phyloP scores from a whole-genome alignment of 2,113 vertebrate genomes.

The Nibea albiflora region DNA sequence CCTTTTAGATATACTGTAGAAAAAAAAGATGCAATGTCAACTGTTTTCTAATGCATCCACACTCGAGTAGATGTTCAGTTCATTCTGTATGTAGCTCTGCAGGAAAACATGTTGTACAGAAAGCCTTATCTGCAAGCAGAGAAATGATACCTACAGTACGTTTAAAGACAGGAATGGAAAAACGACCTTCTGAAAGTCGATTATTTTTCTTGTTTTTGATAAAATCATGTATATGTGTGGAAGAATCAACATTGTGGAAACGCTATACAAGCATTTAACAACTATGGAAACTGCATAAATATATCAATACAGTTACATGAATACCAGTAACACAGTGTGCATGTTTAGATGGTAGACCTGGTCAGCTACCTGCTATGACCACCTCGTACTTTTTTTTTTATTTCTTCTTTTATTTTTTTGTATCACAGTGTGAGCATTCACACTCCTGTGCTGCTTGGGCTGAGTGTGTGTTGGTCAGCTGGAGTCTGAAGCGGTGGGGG shows the following conservation, averaged over 20 bases:
- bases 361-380: constrained; percentile 51
- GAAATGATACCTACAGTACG: constrained; percentile 49
- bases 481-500: not conserved
- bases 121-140: constrained; percentile 75
- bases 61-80: constrained; percentile 62
- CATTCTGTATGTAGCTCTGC: constrained; percentile 65
- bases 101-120: constrained; percentile 73
- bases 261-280: constrained; percentile 61
- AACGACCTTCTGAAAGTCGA: constrained; percentile 54
- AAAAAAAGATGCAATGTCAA: constrained; percentile 82
- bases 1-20: constrained; percentile 88
- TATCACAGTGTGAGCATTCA: constrained; percentile 63
- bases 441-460: constrained; percentile 51
- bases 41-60: constrained; percentile 78
- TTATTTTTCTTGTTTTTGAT: constrained; percentile 62
- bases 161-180: constrained; percentile 40
- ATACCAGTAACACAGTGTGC: constrained; percentile 67
- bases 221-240: constrained; percentile 30
- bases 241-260: constrained; percentile 53
- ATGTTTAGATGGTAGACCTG: constrained; percentile 56
- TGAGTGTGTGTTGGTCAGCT: constrained; percentile 25
- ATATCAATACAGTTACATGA: constrained; percentile 57
- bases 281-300: constrained; percentile 69
- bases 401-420: constrained; percentile 25
- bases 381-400: constrained; percentile 19